Percentiles rank a stretch among this genome's conserved stretches.
These are phyloP conservation scores for Stichodactyla helianthus DNA, from an alignment of 64 coral and sea anemone genomes.

Conservation along the genomic window DNA sequence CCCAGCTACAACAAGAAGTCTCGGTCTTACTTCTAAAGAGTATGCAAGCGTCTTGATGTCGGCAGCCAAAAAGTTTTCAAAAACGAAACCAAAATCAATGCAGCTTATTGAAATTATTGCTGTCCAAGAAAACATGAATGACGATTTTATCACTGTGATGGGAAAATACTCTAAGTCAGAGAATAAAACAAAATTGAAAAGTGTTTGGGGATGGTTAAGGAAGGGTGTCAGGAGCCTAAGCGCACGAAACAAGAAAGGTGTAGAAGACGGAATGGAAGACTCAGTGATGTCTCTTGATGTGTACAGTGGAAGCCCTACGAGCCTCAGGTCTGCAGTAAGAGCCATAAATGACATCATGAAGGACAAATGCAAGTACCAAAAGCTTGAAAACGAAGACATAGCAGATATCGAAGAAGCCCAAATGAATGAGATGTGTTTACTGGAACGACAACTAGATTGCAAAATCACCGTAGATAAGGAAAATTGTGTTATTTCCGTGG, in stretches of 20 bases:
- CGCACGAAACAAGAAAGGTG: background rate
- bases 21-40: slow-evolving; percentile 29
- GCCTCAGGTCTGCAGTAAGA: background rate
- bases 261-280: background rate
- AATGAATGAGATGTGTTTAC: background rate
- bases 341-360: background rate
- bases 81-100: slow-evolving; percentile 8
- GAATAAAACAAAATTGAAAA: background rate
- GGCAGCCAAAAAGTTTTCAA: slow-evolving; percentile 34
- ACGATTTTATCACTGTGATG: slow-evolving; percentile 15
- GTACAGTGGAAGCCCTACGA: background rate
- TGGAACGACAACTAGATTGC: background rate
- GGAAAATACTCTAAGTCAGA: background rate
- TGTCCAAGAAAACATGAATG: slow-evolving; percentile 48
- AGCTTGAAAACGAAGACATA: background rate
- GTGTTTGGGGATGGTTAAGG: background rate
- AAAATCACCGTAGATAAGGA: background rate
- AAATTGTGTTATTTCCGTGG: background rate
- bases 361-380: background rate
- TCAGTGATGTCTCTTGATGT: background rate
- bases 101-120: slow-evolving; percentile 41
- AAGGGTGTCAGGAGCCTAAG: background rate
- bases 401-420: background rate
- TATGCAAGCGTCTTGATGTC: slow-evolving; percentile 38
- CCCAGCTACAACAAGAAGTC: slow-evolving; percentile 50